phyloP scores from a whole-genome alignment of 2,888 invertebrate genomes.

The Craniophora ligustri region DNA sequence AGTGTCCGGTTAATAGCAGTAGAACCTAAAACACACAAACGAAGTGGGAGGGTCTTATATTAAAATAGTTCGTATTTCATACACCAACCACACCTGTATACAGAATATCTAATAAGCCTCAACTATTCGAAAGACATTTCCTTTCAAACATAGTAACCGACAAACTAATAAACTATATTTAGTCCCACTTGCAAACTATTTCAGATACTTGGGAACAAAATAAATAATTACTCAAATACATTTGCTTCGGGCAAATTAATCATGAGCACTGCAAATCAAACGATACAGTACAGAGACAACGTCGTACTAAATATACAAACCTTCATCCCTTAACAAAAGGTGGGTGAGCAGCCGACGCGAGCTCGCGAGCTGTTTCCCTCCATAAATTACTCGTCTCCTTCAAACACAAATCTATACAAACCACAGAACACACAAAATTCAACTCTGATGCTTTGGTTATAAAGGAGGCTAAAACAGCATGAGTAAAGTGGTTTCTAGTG shows the following conservation, averaged over 20 bases:
- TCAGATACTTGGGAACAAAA: conserved; percentile 24
- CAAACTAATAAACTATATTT: conserved; percentile 29
- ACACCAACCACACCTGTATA: neutral
- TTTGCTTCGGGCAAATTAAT: conserved; percentile 48
- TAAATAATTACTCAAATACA: conserved; percentile 46
- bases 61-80: too few species aligned
- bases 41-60: too few species aligned
- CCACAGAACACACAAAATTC: conserved; percentile 15
- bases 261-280: conserved; percentile 52
- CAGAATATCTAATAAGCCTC: neutral
- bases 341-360: conserved; percentile 43
- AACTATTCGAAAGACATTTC: neutral
- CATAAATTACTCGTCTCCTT: conserved; percentile 75
- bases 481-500: conserved; percentile 53
- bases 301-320: conserved; percentile 51
- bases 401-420: conserved; percentile 38
- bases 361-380: conserved; percentile 50
- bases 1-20: too few species aligned
- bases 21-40: too few species aligned
- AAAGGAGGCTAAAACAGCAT: conserved; percentile 7
- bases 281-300: conserved; percentile 39
- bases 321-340: conserved; percentile 51
- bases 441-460: accelerated
- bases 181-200: conserved; percentile 28
- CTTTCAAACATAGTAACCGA: neutral